Base-by-base conservation (phyloP, 2,888 invertebrate genomes). In the Byasa hedistus region DNA sequence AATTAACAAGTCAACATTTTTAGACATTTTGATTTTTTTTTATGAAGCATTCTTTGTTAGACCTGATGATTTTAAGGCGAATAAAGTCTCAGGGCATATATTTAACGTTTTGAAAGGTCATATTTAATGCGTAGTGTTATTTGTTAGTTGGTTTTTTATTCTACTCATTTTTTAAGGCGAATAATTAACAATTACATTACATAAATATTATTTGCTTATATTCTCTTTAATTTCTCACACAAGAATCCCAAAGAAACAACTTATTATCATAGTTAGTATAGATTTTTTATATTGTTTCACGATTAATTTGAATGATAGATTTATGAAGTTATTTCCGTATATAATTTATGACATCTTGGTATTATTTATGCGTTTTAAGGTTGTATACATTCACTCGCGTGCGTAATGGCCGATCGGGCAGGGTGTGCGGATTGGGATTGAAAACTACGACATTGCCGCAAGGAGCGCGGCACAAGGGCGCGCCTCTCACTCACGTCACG, bases 401-500 rank as follows among this genome's bases (percentile, higher is more conserved):
- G 78, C 75, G 73, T 74, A 72, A 76, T 75, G 72, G 77, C 52
- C 78, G 83, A 84, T 48, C 58, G 85, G 82, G 83, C 72, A 74
- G 70, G 75, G 76, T 71, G 79, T 65, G 68, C 68, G 70, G 68
- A 62, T 70, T 74, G 78, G 79, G 81, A 79, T 82, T 83, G 81
- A 83, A 81, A 81, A 82, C 81, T 79, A 79, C 82, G 83, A 85
- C 84, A 84, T 86, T 85, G 85, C 72, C 70, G 74, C 76, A 72
- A 79, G 81, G 85, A 85, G 83, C 80, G 82, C 82, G 77, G 74
- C 70, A 80, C 89, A 90, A 91, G 90, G 90, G 90, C 90, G 86
- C 79, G 71, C 91, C 91, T 89, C 88, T 91, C 90, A 89, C 91
- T 86, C 81, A 80, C 80, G 81, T 79, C 79, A 79, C 76, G 76